Base-by-base conservation (phyloP, 2,888 invertebrate genomes). In the Prionchulus punctatus region DNA sequence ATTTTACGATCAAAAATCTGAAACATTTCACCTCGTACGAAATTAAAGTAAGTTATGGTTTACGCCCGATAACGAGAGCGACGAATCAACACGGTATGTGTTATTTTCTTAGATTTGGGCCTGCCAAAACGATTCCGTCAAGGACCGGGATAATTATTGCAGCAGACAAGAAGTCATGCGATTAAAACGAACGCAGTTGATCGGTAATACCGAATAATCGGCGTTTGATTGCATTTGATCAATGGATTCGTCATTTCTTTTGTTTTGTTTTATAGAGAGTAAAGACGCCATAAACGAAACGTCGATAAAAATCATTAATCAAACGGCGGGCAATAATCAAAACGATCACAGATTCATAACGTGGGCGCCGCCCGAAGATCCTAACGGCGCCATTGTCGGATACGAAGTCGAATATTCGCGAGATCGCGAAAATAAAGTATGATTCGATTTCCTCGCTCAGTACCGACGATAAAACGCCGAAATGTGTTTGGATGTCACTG, bases 1-100 rank as follows among this genome's bases (percentile, higher is more conserved):
- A 49, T 28, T 49, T 28, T 49, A 49, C 50, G 21, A 12, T 49
- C 4, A 26, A 7, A 4, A 28, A 28, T 28, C 28, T 49, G 30
- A 26, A 26, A 12, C 50, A 49, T 30, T 49, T 49, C 21, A 49
- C 50, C 3, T 4, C 50, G 4, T 49, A 49, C 50, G 50, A 49
- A 49, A 49, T 49, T 49, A 26, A 30, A 30, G 50, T 28, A 23
- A 3, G 50, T 21, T 21, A 18, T 45, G 23, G 15, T 23, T 45
- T 45, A 45, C 7, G 7, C 15, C 47, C 23, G 47, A 21, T 45
- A 21, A 45, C 15, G 23, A 7, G 7, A 36, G 36, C 36, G 7
- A 12, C 36, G 47, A 18, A 21, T 45, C 23, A 18, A 23, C n/a
- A n/a, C n/a, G n/a, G n/a, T n/a, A n/a, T n/a, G n/a, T n/a, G 7